Percentiles rank a stretch among this genome's conserved stretches.
Conservation (phyloP, 35 echinoderm and acorn worm species). For the Strongylocentrotus purpuratus region DNA sequence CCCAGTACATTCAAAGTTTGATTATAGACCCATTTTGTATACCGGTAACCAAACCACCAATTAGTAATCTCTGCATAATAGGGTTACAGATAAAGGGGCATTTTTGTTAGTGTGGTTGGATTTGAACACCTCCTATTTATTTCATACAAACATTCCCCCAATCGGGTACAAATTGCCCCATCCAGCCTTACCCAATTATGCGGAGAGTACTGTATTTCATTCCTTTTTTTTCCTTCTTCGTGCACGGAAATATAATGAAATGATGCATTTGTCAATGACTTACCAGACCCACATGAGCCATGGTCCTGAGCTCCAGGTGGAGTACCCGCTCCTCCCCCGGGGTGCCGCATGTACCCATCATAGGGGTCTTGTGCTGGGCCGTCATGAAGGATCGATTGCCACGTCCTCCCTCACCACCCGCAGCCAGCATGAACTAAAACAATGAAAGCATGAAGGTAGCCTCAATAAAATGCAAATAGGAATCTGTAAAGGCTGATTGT, state of each 20-base stretch:
- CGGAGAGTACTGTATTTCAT: background rate
- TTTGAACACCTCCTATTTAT: background rate
- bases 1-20: too few species aligned
- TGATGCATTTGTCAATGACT: background rate
- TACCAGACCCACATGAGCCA: slow-evolving; percentile 95
- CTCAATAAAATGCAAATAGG: background rate
- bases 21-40: too few species aligned
- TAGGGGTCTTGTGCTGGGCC: slow-evolving; percentile 65
- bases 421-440: slow-evolving; percentile 67
- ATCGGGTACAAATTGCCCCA: too few species aligned
- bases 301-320: slow-evolving; percentile 75
- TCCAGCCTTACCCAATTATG: background rate
- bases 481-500: too few species aligned
- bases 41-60: background rate
- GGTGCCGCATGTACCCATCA: slow-evolving; percentile 70
- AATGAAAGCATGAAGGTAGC: background rate
- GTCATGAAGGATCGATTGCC: slow-evolving; percentile 81
- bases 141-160: too few species aligned
- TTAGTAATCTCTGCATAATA: too few species aligned
- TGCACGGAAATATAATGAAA: too few species aligned
- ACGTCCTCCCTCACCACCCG: slow-evolving; percentile 78
- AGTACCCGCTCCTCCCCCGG: slow-evolving; percentile 66
- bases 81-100: too few species aligned
- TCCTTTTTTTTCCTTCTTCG: background rate
- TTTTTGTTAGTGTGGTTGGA: too few species aligned